Evolutionary conservation across 2,113 vertebrate genomes (phyloP), one percentile per base, ranked within the genome.

Genomic region (Struthidea cinerea): DNA sequence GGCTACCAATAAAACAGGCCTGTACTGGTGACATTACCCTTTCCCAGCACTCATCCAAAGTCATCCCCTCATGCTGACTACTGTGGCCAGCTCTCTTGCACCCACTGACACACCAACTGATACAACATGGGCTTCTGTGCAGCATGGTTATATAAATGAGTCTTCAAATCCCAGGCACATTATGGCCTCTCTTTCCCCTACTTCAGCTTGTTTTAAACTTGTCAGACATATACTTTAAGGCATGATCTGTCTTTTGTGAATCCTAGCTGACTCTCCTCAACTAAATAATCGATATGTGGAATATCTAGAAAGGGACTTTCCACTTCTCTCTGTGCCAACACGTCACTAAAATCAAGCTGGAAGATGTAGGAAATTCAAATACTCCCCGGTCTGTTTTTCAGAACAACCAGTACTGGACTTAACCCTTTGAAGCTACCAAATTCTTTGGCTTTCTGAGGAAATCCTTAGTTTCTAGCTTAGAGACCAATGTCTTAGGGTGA

Each of bases 61-160:
- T 7, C 32, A 67, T 8, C 23, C 21, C 41, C 39, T 57, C 67
- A 49, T 0, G 0, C 4, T 3, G 1, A 49, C 11, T 15, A 37
- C 28, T 9, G 12, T 9, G 19, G 59, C 20, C 68, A 94, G 42
- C 24, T 50, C 56, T 63, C 73, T 18, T 73, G 20, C 69, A 85
- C 50, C 55, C 52, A 37, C 12, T 73, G 68, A 74, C 13, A 56
- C 70, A 44, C 14, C 13, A 44, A 28, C 39, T 79, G 87, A 84
- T 16, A 47, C 23, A 47, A n/a, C 17, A 9, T 1, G 13, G 59
- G 55, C 20, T 46, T 76, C 63, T 74, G 41, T 18, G 28, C 4
- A 3, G 24, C 52, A 33, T 0, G 1, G 10, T 56, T 56, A 35
- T 9, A 90, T 2, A 61, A 83, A 83, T 0, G 0, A 90, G 41